Evolutionary conservation across 2,888 invertebrate genomes (phyloP).

Genomic region (Reticulitermes lucifugus): DNA sequence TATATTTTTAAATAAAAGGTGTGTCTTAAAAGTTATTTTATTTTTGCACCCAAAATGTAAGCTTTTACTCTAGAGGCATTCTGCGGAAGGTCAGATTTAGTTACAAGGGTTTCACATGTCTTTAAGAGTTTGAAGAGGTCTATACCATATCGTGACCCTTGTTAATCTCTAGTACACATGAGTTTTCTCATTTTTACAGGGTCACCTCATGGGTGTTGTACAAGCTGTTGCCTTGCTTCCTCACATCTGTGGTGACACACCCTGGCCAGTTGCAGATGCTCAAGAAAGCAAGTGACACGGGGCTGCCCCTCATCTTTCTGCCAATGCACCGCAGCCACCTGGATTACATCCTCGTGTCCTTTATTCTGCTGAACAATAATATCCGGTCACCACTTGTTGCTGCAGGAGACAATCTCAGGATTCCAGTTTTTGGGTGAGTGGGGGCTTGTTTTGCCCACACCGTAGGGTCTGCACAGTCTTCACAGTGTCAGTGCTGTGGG

Average conservation of each 20-base stretch:
- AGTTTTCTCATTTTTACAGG: conserved; percentile 62
- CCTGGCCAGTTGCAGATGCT: conserved; percentile 86
- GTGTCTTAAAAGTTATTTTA: too few species aligned
- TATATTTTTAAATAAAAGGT: too few species aligned
- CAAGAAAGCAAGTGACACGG: conserved; percentile 75
- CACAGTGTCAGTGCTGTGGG: too few species aligned
- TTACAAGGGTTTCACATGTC: too few species aligned
- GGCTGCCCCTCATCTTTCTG: conserved; percentile 80
- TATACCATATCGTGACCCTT: too few species aligned
- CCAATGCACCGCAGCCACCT: conserved; percentile 94
- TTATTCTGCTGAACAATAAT: conserved; percentile 86
- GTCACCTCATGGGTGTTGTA: conserved; percentile 88
- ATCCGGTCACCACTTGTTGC: conserved; percentile 91
- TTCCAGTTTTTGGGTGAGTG: conserved; percentile 89
- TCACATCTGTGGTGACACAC: conserved; percentile 85
- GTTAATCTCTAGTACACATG: neutral
- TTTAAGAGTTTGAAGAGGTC: too few species aligned
- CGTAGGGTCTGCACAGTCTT: too few species aligned
- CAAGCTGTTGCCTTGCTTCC: conserved; percentile 85
- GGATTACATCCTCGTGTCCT: conserved; percentile 95
- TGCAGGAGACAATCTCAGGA: conserved; percentile 94
- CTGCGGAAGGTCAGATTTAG: too few species aligned
- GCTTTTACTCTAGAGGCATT: too few species aligned
- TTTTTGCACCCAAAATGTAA: too few species aligned
- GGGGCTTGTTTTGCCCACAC: too few species aligned